Evolutionary conservation across 2,113 vertebrate species (phyloP).

Genomic region (Protobothrops flavoviridis): DNA sequence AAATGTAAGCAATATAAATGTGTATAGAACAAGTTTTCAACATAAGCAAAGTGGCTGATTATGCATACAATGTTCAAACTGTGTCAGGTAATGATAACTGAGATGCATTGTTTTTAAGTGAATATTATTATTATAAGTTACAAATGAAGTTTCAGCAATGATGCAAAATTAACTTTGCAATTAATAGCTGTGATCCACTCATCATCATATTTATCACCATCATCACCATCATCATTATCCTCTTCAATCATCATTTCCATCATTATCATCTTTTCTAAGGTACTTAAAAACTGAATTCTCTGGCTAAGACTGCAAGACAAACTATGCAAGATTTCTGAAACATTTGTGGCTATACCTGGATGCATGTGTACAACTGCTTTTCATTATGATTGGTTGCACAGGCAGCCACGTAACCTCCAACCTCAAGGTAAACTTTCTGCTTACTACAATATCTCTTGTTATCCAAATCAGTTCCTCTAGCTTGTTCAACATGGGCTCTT

Average conservation of each 20-base stretch:
- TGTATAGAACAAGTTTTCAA: conserved; percentile 42
- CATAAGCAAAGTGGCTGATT: conserved; percentile 7
- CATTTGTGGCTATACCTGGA: background rate
- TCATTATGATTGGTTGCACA: background rate
- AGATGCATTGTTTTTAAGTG: conserved; percentile 25
- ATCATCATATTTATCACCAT: background rate
- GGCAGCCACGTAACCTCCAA: no score
- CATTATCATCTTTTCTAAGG: background rate
- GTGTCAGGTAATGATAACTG: conserved; percentile 23
- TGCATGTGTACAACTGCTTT: background rate
- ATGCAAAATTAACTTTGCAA: conserved; percentile 18
- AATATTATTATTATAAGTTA: background rate
- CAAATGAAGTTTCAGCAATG: conserved; percentile 4
- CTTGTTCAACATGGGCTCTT: no score
- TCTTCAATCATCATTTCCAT: background rate
- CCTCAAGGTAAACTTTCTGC: no score
- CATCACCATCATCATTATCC: background rate
- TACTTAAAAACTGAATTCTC: background rate
- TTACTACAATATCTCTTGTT: no score
- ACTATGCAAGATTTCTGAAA: no score
- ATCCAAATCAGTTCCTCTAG: no score
- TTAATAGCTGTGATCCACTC: background rate
- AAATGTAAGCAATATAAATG: conserved; percentile 51
- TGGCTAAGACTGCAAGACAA: background rate
- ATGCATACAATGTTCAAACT: background rate